Conservation (phyloP, 2,113 vertebrate genomes). For the Illadopsis cleaveri region DNA sequence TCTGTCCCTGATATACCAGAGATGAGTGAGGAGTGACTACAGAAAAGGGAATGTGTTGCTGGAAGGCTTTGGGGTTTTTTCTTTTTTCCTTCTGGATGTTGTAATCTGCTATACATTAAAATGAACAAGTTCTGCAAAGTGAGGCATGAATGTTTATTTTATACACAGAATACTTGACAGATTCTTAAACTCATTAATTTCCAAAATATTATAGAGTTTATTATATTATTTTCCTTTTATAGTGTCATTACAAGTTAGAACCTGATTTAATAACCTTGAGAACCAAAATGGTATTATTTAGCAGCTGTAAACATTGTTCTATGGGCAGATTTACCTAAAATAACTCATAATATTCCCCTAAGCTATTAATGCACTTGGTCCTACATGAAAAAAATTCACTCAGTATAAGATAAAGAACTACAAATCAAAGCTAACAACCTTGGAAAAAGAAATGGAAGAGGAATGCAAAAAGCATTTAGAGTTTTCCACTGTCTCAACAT, state of each 20-base stretch:
- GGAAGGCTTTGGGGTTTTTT: background rate
- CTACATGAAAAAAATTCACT: background rate
- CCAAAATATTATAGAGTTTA: background rate
- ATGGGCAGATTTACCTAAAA: slow-evolving; percentile 33
- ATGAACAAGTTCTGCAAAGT: slow-evolving; percentile 32
- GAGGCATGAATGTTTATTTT: background rate
- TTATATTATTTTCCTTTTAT: background rate
- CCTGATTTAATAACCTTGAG: slow-evolving; percentile 2
- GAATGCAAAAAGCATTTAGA: slow-evolving; percentile 1
- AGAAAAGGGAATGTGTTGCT: slow-evolving; percentile 28
- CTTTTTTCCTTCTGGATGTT: background rate
- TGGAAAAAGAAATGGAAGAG: slow-evolving; percentile 2
- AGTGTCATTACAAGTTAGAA: background rate
- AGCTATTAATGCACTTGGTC: slow-evolving; percentile 21
- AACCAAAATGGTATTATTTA: background rate
- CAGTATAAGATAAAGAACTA: background rate
- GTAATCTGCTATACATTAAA: background rate
- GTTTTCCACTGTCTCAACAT: slow-evolving; percentile 13
- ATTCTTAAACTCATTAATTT: background rate
- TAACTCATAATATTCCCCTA: background rate
- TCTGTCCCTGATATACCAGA: background rate
- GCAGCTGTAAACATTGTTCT: background rate
- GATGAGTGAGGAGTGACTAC: slow-evolving; percentile 28
- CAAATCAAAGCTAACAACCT: slow-evolving; percentile 2
- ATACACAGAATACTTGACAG: background rate